phyloP scores from a whole-genome alignment of 2,888 invertebrate genomes.

The Tetramorium bicarinatum region DNA sequence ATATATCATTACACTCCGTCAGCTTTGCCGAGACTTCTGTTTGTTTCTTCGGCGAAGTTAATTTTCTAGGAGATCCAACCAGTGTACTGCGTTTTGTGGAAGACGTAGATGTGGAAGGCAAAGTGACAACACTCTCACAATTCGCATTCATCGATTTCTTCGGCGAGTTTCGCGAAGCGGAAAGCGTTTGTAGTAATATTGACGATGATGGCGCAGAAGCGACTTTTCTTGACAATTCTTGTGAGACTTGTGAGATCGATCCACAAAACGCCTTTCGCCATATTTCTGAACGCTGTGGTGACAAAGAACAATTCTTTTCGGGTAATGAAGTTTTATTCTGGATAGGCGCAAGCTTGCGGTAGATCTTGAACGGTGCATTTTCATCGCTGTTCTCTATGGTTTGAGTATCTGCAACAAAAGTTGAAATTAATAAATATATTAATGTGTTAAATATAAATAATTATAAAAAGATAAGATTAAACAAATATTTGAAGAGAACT shows the following conservation, averaged over 20 bases:
- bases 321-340: background rate
- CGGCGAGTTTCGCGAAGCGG: background rate
- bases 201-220: background rate
- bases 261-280: constrained; percentile 46
- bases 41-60: background rate
- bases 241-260: accelerated
- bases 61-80: background rate
- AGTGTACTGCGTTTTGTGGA: background rate
- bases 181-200: background rate
- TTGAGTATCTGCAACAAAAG: constrained; percentile 20
- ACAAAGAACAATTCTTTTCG: background rate
- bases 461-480: constrained; percentile 9
- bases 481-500: background rate
- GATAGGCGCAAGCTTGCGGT: background rate
- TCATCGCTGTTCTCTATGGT: background rate
- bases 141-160: background rate
- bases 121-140: background rate
- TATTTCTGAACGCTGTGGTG: background rate
- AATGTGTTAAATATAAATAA: background rate
- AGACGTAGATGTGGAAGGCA: constrained; percentile 24
- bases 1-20: background rate
- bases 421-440: constrained; percentile 12
- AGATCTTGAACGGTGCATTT: background rate
- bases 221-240: no score
- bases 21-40: background rate